These are phyloP conservation scores for Rallus crepitans DNA, from an alignment of 2,797 vertebrate genomes.

Conservation along the genomic window DNA sequence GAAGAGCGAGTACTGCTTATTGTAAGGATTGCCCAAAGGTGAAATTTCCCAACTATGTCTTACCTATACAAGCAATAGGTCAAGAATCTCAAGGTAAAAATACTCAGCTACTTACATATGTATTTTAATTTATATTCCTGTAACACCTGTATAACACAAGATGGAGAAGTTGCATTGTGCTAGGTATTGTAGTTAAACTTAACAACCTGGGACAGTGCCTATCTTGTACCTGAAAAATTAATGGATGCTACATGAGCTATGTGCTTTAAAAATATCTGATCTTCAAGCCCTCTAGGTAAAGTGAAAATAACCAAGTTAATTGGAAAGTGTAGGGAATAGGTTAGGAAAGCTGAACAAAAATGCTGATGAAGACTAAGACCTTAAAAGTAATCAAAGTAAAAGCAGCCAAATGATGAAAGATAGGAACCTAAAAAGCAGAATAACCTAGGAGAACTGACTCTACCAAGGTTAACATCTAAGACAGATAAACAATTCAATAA, in stretches of 20 bases:
- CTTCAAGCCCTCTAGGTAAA: background rate
- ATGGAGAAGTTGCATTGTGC: background rate
- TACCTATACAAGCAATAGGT: background rate
- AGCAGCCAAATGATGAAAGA: background rate
- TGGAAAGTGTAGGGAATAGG: background rate
- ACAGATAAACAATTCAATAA: background rate
- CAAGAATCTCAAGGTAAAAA: background rate
- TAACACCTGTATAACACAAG: background rate
- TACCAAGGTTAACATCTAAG: background rate
- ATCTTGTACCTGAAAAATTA: background rate
- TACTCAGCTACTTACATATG: background rate
- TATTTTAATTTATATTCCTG: background rate
- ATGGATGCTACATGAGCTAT: accelerated
- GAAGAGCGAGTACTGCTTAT: background rate
- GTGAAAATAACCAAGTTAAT: background rate
- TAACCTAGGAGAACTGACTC: background rate
- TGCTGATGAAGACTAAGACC: background rate
- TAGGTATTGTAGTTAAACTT: background rate
- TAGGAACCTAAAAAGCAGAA: background rate
- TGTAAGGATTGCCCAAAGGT: background rate
- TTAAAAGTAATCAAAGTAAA: background rate
- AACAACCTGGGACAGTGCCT: background rate
- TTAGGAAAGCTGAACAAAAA: background rate
- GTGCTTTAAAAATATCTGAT: background rate
- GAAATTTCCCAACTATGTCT: background rate